Conservation (phyloP, 1,140 invertebrate genomes). For the Drosophila pectinifera region DNA sequence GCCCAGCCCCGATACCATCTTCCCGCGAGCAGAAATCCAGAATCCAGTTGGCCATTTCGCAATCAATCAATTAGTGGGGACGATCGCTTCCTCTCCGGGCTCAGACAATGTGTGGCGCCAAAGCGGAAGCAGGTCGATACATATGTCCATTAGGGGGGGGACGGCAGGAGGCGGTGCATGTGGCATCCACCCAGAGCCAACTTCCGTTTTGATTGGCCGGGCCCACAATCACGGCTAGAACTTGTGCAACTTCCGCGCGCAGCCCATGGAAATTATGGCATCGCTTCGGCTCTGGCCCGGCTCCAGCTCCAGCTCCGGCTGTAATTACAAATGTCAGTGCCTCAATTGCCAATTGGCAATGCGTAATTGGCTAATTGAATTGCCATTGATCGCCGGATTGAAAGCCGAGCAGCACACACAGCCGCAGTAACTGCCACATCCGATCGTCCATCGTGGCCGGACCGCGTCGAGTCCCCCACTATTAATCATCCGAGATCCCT, state of each 20-base stretch:
- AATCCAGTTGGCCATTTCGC: slow-evolving; percentile 23
- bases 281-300: slow-evolving; percentile 2
- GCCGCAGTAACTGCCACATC: slow-evolving; percentile 20
- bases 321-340: slow-evolving; percentile 70
- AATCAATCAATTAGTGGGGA: slow-evolving; percentile 51
- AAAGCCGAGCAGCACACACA: background rate
- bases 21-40: slow-evolving; percentile 12
- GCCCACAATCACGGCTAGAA: slow-evolving; percentile 35
- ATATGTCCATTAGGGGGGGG: background rate
- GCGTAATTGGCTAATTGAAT: slow-evolving; percentile 76
- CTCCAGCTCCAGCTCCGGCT: background rate
- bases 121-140: slow-evolving; percentile 30
- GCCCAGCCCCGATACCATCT: slow-evolving; percentile 17
- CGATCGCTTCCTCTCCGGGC: slow-evolving; percentile 25
- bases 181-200: slow-evolving; percentile 23
- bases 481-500: slow-evolving; percentile 31
- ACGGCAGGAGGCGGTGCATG: background rate
- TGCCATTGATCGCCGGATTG: slow-evolving; percentile 19
- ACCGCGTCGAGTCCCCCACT: background rate
- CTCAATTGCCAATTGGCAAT: slow-evolving; percentile 64
- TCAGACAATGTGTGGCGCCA: slow-evolving; percentile 39
- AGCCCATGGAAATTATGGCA: slow-evolving; percentile 60
- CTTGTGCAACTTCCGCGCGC: slow-evolving; percentile 47
- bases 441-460: slow-evolving; percentile 24
- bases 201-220: slow-evolving; percentile 50